A percentile compares a stretch with the other conserved stretches of the same genome.
phyloP scores from a whole-genome alignment of 2,888 invertebrate species.

The Parnassius apollo region DNA sequence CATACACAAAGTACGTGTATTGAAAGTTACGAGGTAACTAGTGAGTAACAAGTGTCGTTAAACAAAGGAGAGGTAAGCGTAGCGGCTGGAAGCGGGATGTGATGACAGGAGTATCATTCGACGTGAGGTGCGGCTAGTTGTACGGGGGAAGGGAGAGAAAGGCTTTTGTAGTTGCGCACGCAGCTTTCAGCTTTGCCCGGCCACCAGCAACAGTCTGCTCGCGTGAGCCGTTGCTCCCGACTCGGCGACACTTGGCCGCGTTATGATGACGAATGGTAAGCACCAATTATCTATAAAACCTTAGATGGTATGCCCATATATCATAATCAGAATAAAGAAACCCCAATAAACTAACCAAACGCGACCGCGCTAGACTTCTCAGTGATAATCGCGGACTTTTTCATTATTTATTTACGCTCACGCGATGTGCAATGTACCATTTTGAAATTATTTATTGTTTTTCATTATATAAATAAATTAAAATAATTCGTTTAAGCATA shows the following conservation, averaged over 20 bases:
- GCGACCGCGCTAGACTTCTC: slow-evolving; percentile 42
- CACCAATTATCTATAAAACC: slow-evolving; percentile 42
- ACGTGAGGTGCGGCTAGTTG: slow-evolving; percentile 25
- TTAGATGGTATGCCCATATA: slow-evolving; percentile 28
- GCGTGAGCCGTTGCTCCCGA: slow-evolving; percentile 67
- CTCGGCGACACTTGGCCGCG: slow-evolving; percentile 53
- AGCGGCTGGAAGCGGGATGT: slow-evolving; percentile 42
- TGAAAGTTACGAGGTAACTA: slow-evolving; percentile 12
- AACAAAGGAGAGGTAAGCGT: slow-evolving; percentile 57
- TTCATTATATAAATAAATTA: background rate
- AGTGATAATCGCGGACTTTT: slow-evolving; percentile 56
- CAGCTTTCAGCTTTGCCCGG: slow-evolving; percentile 61
- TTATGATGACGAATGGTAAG: slow-evolving; percentile 74
- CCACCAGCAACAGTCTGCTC: slow-evolving; percentile 77
- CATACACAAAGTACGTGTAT: background rate
- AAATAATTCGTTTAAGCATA: too few species aligned
- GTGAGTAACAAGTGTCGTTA: slow-evolving; percentile 28
- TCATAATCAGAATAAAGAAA: slow-evolving; percentile 27
- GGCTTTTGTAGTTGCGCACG: slow-evolving; percentile 55
- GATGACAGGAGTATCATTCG: slow-evolving; percentile 41
- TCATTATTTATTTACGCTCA: slow-evolving; percentile 68
- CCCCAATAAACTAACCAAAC: background rate
- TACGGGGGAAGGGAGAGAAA: slow-evolving; percentile 36
- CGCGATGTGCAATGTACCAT: slow-evolving; percentile 38
- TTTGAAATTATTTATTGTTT: slow-evolving; percentile 33